These are phyloP conservation scores for Axea sp. DNA, from an alignment of 2,888 invertebrate species.

Conservation along the genomic window DNA sequence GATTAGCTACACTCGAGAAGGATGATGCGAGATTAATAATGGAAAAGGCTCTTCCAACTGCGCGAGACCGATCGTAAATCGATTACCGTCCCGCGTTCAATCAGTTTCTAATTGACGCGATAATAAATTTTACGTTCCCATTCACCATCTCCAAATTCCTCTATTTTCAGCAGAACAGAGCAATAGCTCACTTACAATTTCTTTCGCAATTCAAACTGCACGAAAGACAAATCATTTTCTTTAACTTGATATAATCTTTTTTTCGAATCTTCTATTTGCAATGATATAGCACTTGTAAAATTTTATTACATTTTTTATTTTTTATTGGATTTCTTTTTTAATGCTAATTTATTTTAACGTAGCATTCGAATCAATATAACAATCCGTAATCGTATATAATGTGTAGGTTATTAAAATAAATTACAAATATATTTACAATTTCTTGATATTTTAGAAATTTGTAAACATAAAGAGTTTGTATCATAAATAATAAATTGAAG, in stretches of 20 bases:
- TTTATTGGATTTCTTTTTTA: slow-evolving; percentile 2
- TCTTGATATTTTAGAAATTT: no score
- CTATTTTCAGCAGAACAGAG: slow-evolving; percentile 43
- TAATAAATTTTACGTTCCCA: slow-evolving; percentile 71
- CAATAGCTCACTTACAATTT: slow-evolving; percentile 50
- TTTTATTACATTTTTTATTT: background rate
- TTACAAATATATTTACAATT: no score
- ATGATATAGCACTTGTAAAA: slow-evolving; percentile 15
- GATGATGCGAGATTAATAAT: slow-evolving; percentile 52
- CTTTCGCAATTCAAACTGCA: slow-evolving; percentile 44
- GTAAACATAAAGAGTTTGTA: no score
- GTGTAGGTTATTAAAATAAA: no score
- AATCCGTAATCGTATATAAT: no score
- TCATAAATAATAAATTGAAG: no score
- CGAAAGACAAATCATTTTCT: slow-evolving; percentile 49
- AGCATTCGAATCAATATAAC: no score
- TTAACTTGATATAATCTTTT: slow-evolving; percentile 23
- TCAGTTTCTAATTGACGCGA: slow-evolving; percentile 75
- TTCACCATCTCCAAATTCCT: slow-evolving; percentile 52
- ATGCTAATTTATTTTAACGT: slow-evolving; percentile 15
- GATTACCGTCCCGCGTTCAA: slow-evolving; percentile 73
- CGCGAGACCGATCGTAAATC: slow-evolving; percentile 69
- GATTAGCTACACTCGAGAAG: slow-evolving; percentile 44
- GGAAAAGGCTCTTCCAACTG: slow-evolving; percentile 60
- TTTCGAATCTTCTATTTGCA: slow-evolving; percentile 32